Evolutionary conservation across 2,888 invertebrate species (phyloP).

Genomic region (Napeogenes inachia): DNA sequence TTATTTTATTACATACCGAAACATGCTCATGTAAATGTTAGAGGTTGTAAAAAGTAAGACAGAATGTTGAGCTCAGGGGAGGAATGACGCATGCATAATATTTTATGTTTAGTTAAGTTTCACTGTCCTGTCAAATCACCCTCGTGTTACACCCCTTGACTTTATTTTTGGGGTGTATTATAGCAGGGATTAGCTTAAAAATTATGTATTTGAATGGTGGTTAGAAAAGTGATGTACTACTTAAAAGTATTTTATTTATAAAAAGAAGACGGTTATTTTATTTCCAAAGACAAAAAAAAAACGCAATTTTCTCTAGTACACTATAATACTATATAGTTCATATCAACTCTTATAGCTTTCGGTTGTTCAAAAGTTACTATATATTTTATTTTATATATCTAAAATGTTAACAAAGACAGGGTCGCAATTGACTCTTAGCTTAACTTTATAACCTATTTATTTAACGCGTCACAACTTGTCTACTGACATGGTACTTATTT

Average conservation of each 20-base stretch:
- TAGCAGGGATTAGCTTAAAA: slow-evolving; percentile 2
- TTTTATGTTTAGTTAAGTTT: slow-evolving; percentile 50
- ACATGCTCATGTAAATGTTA: not conserved
- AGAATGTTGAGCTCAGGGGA: slow-evolving; percentile 25
- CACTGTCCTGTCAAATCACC: slow-evolving; percentile 35
- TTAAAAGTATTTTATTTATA: too few species aligned
- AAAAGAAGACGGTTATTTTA: too few species aligned
- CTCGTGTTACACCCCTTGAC: slow-evolving; percentile 13
- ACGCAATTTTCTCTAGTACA: too few species aligned
- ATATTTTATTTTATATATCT: too few species aligned
- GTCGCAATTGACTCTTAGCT: slow-evolving; percentile 15
- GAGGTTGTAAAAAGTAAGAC: slow-evolving; percentile 12
- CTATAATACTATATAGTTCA: too few species aligned
- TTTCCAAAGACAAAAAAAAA: too few species aligned
- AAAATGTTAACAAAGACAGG: slow-evolving; percentile 9
- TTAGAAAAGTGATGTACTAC: too few species aligned
- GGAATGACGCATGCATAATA: slow-evolving; percentile 56
- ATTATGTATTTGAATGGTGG: not conserved
- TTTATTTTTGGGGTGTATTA: slow-evolving; percentile 10
- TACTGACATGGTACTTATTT: slow-evolving; percentile 25
- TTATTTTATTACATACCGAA: slow-evolving; percentile 9
- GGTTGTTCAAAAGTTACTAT: too few species aligned
- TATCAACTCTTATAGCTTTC: too few species aligned
- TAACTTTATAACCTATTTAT: slow-evolving; percentile 27
- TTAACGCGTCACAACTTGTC: slow-evolving; percentile 25